These are phyloP conservation scores for Acyrthosiphon pisum DNA, from an alignment of 1,140 invertebrate species.

Conservation along the genomic window DNA sequence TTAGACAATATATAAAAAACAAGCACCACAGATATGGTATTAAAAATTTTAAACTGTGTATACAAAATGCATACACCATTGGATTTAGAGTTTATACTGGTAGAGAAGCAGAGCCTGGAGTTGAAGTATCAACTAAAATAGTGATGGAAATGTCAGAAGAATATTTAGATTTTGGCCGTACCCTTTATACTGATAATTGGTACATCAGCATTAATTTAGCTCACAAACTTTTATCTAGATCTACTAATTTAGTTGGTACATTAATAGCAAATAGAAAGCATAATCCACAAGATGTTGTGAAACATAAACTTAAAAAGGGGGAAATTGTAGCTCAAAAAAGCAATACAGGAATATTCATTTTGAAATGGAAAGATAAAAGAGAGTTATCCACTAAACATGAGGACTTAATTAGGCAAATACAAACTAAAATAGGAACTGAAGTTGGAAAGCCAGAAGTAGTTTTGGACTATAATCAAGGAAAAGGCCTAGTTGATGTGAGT, in stretches of 20 bases:
- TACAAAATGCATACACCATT: constrained; percentile 58
- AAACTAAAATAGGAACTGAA: constrained; percentile 45
- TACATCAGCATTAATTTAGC: constrained; percentile 58
- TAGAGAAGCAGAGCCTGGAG: no score
- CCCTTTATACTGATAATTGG: constrained; percentile 57
- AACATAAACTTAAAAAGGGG: constrained; percentile 47
- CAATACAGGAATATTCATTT: constrained; percentile 58
- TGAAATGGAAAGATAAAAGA: constrained; percentile 61
- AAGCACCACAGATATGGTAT: constrained; percentile 62
- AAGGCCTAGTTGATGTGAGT: constrained; percentile 62
- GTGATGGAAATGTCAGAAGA: no score
- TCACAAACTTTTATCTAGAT: no score
- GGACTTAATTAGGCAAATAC: neutral
- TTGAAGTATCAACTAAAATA: no score
- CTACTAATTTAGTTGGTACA: no score
- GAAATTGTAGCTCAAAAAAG: constrained; percentile 50
- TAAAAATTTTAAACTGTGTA: constrained; percentile 62
- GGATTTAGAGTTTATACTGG: neutral
- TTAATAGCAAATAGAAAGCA: constrained; percentile 58
- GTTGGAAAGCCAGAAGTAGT: constrained; percentile 62
- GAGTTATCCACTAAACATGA: constrained; percentile 59
- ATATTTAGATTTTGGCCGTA: constrained; percentile 42
- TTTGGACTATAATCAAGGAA: constrained; percentile 63
- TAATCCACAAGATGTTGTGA: constrained; percentile 21
- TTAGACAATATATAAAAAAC: constrained; percentile 63